Percentiles rank a stretch among this genome's conserved stretches.
phyloP scores from a whole-genome alignment of 2,888 invertebrate species.

The Pristionchus entomophagus region DNA sequence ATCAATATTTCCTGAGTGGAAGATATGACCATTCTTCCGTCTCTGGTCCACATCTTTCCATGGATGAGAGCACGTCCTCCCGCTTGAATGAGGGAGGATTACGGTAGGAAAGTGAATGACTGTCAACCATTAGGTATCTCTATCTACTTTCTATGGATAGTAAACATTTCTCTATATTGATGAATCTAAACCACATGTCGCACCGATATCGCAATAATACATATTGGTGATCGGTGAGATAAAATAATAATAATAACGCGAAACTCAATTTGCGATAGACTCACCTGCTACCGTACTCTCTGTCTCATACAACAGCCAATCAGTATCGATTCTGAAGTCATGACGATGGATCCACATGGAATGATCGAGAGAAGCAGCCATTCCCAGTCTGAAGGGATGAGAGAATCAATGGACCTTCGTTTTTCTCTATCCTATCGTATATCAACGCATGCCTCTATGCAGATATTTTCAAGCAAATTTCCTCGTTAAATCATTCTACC shows the following conservation, averaged over 20 bases:
- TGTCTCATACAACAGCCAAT: constrained; percentile 77
- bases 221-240: no score
- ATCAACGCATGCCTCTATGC: no score
- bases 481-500: no score
- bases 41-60: constrained; percentile 77
- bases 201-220: no score
- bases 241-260: no score
- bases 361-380: constrained; percentile 77
- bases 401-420: no score
- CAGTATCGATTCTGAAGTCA: constrained; percentile 74
- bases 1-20: constrained; percentile 77
- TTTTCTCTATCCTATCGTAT: no score
- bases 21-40: constrained; percentile 76
- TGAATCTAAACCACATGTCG: no score
- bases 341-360: constrained; percentile 77
- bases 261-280: constrained; percentile 48
- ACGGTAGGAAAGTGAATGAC: constrained; percentile 2
- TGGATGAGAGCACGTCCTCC: constrained; percentile 74
- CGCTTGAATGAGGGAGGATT: constrained; percentile 66
- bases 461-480: no score
- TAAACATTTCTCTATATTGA: no score
- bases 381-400: constrained; percentile 54
- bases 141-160: no score
- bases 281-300: constrained; percentile 76
- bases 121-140: no score